Percentiles rank a stretch among this genome's conserved stretches.
These are phyloP conservation scores for Enteromius radiatus DNA, from an alignment of 2,797 vertebrate genomes.

Conservation along the genomic window DNA sequence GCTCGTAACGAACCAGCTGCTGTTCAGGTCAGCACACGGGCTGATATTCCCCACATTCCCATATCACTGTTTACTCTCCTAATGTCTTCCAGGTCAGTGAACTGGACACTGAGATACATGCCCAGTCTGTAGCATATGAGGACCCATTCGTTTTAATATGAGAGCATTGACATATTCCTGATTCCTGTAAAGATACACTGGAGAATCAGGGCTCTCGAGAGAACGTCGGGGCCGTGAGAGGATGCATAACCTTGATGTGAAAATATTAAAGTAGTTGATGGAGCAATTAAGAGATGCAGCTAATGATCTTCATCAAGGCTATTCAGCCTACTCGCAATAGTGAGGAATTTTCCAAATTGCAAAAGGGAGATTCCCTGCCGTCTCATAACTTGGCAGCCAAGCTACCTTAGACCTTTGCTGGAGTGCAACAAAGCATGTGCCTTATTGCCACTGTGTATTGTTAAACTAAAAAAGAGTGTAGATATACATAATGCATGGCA, in stretches of 20 bases:
- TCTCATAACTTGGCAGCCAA: conserved; percentile 8
- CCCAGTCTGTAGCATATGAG: conserved; percentile 35
- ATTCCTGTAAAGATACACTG: background rate
- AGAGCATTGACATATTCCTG: conserved; percentile 14
- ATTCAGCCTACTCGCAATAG: conserved; percentile 58
- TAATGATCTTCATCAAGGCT: conserved; percentile 76
- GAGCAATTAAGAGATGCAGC: conserved; percentile 69
- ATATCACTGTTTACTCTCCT: conserved; percentile 33
- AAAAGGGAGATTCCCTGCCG: conserved; percentile 14
- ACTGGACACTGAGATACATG: conserved; percentile 45
- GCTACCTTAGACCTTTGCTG: conserved; percentile 17
- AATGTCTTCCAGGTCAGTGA: conserved; percentile 49
- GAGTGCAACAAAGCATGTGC: background rate
- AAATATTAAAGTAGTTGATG: conserved; percentile 45
- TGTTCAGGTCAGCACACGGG: conserved; percentile 34
- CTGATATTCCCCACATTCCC: conserved; percentile 36
- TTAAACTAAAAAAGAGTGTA: background rate
- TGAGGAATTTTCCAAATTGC: background rate
- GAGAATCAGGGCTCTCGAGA: conserved; percentile 26
- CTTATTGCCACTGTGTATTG: conserved; percentile 5
- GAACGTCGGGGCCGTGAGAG: background rate
- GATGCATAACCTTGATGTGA: conserved; percentile 42
- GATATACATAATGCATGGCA: background rate
- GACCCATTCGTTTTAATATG: conserved; percentile 38
- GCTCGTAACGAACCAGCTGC: conserved; percentile 34